phyloP scores from a whole-genome alignment of 2,888 invertebrate species.

The Drosophila prolongata region DNA sequence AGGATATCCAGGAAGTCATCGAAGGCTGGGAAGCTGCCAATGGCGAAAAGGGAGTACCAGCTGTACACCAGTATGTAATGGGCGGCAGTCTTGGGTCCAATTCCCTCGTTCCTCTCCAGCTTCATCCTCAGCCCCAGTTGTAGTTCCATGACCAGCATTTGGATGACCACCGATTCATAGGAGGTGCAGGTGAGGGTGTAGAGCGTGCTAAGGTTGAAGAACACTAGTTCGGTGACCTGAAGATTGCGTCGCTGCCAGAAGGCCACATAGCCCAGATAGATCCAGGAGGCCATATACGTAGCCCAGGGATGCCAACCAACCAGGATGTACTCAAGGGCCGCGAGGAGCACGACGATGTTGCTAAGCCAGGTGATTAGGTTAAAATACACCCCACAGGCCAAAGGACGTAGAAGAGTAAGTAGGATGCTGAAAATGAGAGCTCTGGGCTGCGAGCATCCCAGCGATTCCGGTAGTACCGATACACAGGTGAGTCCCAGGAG shows the following conservation, averaged over 20 bases:
- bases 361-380: conserved; percentile 42
- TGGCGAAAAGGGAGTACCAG: conserved; percentile 95
- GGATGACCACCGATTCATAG: conserved; percentile 92
- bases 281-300: conserved; percentile 87
- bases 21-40: conserved; percentile 97
- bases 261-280: conserved; percentile 72
- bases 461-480: conserved; percentile 89
- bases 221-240: conserved; percentile 85
- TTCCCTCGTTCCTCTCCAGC: conserved; percentile 36
- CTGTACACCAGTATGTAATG: conserved; percentile 88
- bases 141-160: conserved; percentile 83
- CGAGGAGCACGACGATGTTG: conserved; percentile 53
- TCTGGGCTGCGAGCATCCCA: conserved; percentile 62
- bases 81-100: conserved; percentile 83
- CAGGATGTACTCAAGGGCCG: conserved; percentile 57
- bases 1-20: conserved; percentile 92
- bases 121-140: conserved; percentile 56
- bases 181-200: conserved; percentile 89
- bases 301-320: conserved; percentile 75
- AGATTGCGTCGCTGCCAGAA: conserved; percentile 58
- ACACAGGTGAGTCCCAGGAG: conserved; percentile 88
- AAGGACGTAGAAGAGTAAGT: conserved; percentile 52
- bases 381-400: conserved; percentile 46
- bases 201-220: conserved; percentile 87
- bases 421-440: conserved; percentile 61